Conservation (phyloP, 1,140 invertebrate species). For the Microplitis demolitor region DNA sequence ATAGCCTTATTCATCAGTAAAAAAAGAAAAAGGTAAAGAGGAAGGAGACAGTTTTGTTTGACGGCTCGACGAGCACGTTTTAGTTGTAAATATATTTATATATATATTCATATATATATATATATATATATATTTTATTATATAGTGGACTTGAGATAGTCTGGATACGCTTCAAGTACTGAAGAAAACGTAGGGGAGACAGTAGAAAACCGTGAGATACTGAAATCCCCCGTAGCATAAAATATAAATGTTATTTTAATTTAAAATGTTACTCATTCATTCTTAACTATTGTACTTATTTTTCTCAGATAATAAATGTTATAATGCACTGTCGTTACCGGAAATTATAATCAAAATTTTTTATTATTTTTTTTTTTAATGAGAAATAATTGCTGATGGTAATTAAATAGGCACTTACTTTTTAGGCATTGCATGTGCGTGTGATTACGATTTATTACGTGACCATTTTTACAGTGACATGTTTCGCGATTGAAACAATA, state of each 20-base stretch:
- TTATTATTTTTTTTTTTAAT: neutral
- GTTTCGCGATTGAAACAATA: conserved; percentile 40
- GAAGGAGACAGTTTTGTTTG: neutral
- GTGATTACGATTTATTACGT: conserved; percentile 39
- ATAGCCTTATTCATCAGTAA: too few species aligned
- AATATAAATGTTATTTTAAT: neutral
- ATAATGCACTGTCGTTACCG: too few species aligned
- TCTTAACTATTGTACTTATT: too few species aligned
- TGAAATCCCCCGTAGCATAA: neutral
- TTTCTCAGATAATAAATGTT: too few species aligned
- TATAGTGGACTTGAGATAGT: too few species aligned
- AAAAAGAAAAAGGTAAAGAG: neutral
- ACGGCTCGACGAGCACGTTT: conserved; percentile 34
- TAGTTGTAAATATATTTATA: too few species aligned
- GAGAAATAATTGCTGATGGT: neutral
- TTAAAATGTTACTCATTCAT: neutral
- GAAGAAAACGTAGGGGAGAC: conserved; percentile 16
- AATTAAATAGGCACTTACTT: conserved; percentile 33
- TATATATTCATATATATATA: too few species aligned
- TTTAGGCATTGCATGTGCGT: conserved; percentile 41
- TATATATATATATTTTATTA: too few species aligned
- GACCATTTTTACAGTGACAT: conserved; percentile 41
- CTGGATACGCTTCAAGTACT: conserved; percentile 37
- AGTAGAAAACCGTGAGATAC: conserved; percentile 38
- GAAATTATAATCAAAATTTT: conserved; percentile 4